Evolutionary conservation across 2,888 invertebrate genomes (phyloP).

Genomic region (Erebia epiphron): DNA sequence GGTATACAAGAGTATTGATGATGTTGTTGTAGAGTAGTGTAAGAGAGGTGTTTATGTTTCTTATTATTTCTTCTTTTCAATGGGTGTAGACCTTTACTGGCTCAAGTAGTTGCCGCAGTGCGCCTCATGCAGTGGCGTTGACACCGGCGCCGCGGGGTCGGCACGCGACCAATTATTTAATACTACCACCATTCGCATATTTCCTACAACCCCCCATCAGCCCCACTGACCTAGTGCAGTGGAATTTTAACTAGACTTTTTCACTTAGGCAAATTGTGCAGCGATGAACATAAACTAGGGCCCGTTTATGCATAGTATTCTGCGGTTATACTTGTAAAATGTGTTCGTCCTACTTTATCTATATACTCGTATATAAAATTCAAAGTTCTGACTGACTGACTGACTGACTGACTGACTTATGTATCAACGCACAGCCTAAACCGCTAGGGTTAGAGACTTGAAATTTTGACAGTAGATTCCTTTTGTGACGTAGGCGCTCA

Average conservation of each 20-base stretch:
- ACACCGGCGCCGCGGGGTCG: slow-evolving; percentile 69
- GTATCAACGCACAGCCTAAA: no score
- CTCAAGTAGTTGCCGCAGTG: slow-evolving; percentile 65
- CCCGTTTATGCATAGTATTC: slow-evolving; percentile 16
- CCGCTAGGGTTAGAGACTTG: no score
- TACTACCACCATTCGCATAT: slow-evolving; percentile 50
- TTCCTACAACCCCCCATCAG: slow-evolving; percentile 37
- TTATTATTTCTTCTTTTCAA: neutral
- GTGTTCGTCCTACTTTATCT: neutral
- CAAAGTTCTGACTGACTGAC: no score
- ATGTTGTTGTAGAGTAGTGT: no score
- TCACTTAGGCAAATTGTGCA: slow-evolving; percentile 30
- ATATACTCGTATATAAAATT: no score
- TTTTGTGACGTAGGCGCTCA: no score
- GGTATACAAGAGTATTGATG: no score
- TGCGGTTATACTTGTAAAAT: slow-evolving; percentile 15
- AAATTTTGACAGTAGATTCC: no score
- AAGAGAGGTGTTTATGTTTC: no score
- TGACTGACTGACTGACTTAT: no score
- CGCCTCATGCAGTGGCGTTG: slow-evolving; percentile 70
- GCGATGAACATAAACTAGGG: slow-evolving; percentile 26
- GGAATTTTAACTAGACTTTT: slow-evolving; percentile 42
- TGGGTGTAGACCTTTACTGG: slow-evolving; percentile 12
- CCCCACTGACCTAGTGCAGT: slow-evolving; percentile 45
- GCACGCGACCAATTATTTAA: slow-evolving; percentile 76